Percentiles rank a stretch among this genome's conserved stretches.
These are phyloP conservation scores for Australoheros facetus DNA, from an alignment of 2,797 vertebrate species.

Conservation along the genomic window DNA sequence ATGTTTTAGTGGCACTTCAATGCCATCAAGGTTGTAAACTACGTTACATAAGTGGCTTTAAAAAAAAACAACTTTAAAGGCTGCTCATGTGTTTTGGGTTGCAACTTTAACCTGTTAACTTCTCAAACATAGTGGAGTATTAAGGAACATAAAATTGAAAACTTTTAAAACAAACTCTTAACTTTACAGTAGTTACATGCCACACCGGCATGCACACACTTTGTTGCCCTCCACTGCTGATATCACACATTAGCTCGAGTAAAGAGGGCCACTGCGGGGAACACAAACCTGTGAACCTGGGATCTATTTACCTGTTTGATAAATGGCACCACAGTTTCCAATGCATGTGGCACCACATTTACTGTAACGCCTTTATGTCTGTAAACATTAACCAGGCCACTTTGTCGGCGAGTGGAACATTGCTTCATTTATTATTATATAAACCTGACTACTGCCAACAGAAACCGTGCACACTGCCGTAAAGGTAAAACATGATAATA, in stretches of 20 bases:
- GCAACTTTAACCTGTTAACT: not conserved
- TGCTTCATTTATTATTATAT: conserved; percentile 18
- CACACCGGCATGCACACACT: not conserved
- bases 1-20: not conserved
- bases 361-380: conserved; percentile 10
- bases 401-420: conserved; percentile 1
- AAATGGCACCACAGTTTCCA: not conserved
- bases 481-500: not conserved
- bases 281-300: conserved; percentile 1
- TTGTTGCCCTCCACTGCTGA: not conserved
- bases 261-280: not conserved
- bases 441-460: not conserved
- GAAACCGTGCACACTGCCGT: not conserved
- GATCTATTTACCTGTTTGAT: conserved; percentile 28
- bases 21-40: not conserved
- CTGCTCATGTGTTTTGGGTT: not conserved
- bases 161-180: not conserved
- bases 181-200: not conserved
- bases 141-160: not conserved
- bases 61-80: not conserved
- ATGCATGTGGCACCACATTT: not conserved
- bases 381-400: conserved; percentile 58
- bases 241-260: not conserved
- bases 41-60: not conserved
- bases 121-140: not conserved